Conservation (phyloP, 2,797 vertebrate genomes). For the Botia kubotai region DNA sequence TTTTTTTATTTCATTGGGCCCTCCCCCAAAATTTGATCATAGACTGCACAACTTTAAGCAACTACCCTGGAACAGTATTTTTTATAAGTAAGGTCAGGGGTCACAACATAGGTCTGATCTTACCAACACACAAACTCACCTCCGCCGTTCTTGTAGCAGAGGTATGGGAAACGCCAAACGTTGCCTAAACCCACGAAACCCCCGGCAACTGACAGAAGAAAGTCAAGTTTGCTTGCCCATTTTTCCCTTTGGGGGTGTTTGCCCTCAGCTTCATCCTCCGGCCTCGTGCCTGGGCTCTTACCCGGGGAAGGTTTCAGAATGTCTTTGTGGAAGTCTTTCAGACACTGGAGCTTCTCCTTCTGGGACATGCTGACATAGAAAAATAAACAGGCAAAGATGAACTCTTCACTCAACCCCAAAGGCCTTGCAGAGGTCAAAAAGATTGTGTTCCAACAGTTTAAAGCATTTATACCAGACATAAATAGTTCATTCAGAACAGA, state of each 20-base stretch:
- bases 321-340: slow-evolving; percentile 99
- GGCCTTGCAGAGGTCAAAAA: not conserved
- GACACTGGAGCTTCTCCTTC: slow-evolving; percentile 95
- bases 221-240: slow-evolving; percentile 98
- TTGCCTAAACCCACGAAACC: slow-evolving; percentile 98
- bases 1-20: no score
- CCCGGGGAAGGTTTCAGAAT: slow-evolving; percentile 96
- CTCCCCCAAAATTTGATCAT: not conserved
- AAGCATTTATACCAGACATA: not conserved
- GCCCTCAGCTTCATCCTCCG: slow-evolving; percentile 95
- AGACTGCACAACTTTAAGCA: not conserved
- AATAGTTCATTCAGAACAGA: not conserved
- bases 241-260: slow-evolving; percentile 95
- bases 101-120: not conserved
- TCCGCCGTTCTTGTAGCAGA: slow-evolving; percentile 99
- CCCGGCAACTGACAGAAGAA: slow-evolving; percentile 94
- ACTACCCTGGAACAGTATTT: not conserved
- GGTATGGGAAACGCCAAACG: slow-evolving; percentile 98
- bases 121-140: slow-evolving; percentile 76
- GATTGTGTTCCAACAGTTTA: not conserved
- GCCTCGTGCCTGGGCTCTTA: slow-evolving; percentile 94
- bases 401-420: not conserved
- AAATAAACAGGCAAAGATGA: not conserved
- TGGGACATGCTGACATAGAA: slow-evolving; percentile 85
- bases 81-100: not conserved